phyloP scores from a whole-genome alignment of 2,113 vertebrate genomes.

The Bungarus multicinctus region DNA sequence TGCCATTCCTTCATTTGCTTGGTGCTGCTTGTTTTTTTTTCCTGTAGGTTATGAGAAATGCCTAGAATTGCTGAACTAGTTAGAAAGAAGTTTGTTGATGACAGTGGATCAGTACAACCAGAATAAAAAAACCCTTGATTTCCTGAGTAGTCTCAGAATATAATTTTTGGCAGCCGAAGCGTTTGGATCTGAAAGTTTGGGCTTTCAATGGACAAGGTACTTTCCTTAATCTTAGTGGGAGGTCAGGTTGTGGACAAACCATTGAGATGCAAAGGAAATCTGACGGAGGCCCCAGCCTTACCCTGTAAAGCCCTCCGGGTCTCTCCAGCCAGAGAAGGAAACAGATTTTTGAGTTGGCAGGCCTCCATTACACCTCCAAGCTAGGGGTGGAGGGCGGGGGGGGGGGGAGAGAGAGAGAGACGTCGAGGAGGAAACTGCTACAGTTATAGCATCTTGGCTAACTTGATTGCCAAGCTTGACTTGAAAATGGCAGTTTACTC shows the following conservation, averaged over 20 bases:
- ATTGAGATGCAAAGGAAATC: slow-evolving; percentile 13
- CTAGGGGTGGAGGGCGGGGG: accelerated
- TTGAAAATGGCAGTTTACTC: not conserved
- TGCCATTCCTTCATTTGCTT: not conserved
- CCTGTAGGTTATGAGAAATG: not conserved
- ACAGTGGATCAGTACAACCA: not conserved
- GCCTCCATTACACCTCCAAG: not conserved
- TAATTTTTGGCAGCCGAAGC: not conserved
- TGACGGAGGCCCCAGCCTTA: not conserved
- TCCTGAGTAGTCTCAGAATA: not conserved
- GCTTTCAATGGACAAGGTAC: not conserved
- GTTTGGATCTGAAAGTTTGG: not conserved
- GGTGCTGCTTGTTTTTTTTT: not conserved
- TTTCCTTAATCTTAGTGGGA: not conserved
- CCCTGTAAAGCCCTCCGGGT: not conserved
- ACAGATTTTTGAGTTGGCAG: slow-evolving; percentile 16
- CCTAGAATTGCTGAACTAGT: not conserved
- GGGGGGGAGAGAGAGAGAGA: not conserved
- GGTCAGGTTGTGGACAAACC: not conserved
- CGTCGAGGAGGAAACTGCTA: not conserved
- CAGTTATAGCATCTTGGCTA: not conserved
- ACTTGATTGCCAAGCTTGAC: not conserved
- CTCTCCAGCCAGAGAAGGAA: slow-evolving; percentile 11
- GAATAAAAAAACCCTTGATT: not conserved
- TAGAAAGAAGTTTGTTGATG: not conserved